These are phyloP conservation scores for Platerodrilus igneus DNA, from an alignment of 2,888 invertebrate species.

Conservation along the genomic window DNA sequence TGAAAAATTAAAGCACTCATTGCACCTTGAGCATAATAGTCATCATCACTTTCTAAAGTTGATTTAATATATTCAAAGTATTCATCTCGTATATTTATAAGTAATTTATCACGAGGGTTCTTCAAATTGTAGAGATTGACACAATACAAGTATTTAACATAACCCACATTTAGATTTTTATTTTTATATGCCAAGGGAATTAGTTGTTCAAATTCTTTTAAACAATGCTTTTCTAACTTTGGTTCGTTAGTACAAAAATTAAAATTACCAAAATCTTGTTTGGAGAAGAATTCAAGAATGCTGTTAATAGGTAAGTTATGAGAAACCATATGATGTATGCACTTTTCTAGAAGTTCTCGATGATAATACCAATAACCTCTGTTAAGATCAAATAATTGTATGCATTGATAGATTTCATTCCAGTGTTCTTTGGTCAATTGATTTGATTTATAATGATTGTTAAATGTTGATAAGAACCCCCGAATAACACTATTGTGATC, in stretches of 20 bases:
- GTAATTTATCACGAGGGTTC: constrained; percentile 5
- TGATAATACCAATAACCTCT: neutral
- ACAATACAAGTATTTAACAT: neutral
- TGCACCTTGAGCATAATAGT: no score
- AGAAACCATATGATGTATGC: constrained; percentile 4
- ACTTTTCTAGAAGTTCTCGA: neutral
- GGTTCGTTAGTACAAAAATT: constrained; percentile 1
- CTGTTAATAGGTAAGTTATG: constrained; percentile 9
- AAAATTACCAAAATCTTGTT: neutral
- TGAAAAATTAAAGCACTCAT: no score
- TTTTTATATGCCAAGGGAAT: constrained; percentile 7
- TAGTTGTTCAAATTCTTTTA: constrained; percentile 6
- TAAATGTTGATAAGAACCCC: no score
- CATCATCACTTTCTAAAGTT: no score
- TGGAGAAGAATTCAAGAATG: no score
- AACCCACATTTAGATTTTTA: neutral
- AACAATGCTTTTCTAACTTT: constrained; percentile 12
- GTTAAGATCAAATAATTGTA: neutral
- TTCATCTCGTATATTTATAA: no score
- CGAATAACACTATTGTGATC: constrained; percentile 7
- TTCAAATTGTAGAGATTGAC: constrained; percentile 6
- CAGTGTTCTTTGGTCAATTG: constrained; percentile 12
- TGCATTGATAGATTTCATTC: constrained; percentile 6
- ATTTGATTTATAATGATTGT: no score
- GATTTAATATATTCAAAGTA: no score